Base-by-base conservation (phyloP, 2,113 vertebrate species). In the Setophaga kirtlandii region DNA sequence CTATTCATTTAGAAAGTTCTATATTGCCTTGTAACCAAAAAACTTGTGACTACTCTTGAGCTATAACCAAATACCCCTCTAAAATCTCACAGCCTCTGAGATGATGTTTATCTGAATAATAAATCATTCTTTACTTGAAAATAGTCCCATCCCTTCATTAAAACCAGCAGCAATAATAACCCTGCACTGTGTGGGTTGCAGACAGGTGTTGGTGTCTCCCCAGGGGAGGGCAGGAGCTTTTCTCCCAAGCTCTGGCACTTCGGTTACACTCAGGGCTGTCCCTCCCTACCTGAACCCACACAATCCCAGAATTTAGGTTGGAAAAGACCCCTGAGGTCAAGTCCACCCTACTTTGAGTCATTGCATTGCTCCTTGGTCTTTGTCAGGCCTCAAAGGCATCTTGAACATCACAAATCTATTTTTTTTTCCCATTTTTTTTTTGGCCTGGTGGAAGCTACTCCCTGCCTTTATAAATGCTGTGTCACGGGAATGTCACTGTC, bases 311-410 rank as follows among this genome's bases (percentile, higher is more conserved):
- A 46, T 30, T 82, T 5, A 8, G 11, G 19, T 6, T 20, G 46
- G 53, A n/a, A 39, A 67, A 28, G 10, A 16, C 7, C 33, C 39
- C 37, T 39, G 44, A 52, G 27, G 25, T 33, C 37, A 8, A n/a
- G 7, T 5, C 53, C 28, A 12, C 5, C n/a, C 28, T 25, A 1
- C 28, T n/a, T 1, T 4, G 69, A 37, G 12, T n/a, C 9, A 14
- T 6, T 33, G 3, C 12, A 9, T 10, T 53, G 19, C 19, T 63
- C 46, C 50, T 47, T 7, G 35, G 9, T 28, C 21, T 73, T 35
- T 31, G 12, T 77, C 55, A 90, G 50, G n/a, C 20, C 17, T 44
- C 75, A 35, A 74, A 50, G 10, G 27, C 25, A 20, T 23, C 21
- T 71, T 73, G 19, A 27, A 58, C 0, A 0, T 10, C 58, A 28